Conservation (phyloP, 1,140 invertebrate species). For the Pseudobourletiella spinata region DNA sequence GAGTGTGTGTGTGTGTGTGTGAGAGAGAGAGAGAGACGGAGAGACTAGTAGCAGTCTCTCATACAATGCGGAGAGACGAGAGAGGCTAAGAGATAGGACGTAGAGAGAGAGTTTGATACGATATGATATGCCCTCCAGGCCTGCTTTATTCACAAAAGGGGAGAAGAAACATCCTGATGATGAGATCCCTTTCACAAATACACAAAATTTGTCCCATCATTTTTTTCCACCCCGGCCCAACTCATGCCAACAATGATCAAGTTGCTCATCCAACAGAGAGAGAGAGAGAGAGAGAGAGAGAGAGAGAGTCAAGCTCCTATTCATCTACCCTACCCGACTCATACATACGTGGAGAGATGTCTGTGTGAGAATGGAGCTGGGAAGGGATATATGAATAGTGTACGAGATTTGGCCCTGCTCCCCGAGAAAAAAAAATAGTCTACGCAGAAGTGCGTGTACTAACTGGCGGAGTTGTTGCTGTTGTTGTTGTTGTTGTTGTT, state of each 20-base stretch:
- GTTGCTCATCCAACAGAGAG: neutral
- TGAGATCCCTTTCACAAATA: conserved; percentile 35
- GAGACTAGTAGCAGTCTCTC: no score
- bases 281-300: neutral
- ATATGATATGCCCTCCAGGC: conserved; percentile 31
- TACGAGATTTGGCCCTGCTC: no score
- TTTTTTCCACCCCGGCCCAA: conserved; percentile 12
- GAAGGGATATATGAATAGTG: no score
- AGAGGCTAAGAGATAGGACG: neutral
- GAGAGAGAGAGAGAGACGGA: neutral
- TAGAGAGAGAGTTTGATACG: conserved; percentile 22
- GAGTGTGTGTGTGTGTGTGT: neutral
- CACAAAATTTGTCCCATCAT: conserved; percentile 25
- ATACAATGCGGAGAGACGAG: neutral
- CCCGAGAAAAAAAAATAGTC: no score
- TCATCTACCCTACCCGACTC: no score
- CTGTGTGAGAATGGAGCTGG: no score
- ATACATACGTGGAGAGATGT: no score
- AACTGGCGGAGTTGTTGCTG: no score
- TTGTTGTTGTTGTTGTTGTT: no score
- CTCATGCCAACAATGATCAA: neutral
- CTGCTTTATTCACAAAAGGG: conserved; percentile 32
- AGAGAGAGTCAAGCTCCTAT: no score
- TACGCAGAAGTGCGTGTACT: no score
- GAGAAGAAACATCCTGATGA: conserved; percentile 31